These are phyloP conservation scores for Agrotis ipsilon DNA, from an alignment of 2,888 invertebrate genomes.

Conservation along the genomic window DNA sequence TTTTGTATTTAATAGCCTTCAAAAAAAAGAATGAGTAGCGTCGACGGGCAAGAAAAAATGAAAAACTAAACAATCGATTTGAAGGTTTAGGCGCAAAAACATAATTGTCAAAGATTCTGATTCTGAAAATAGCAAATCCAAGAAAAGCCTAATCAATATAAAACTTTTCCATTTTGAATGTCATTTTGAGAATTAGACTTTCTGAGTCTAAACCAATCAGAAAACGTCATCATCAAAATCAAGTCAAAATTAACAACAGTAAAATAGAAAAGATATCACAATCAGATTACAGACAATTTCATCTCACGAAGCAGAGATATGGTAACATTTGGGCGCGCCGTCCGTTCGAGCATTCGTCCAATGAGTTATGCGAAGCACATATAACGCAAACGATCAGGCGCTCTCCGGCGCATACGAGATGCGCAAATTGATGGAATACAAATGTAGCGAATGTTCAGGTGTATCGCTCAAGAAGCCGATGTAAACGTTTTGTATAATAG, in stretches of 20 bases:
- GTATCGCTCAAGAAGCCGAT: slow-evolving; percentile 52
- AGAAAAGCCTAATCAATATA: too few relatives aligned
- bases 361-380: slow-evolving; percentile 85
- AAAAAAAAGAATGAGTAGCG: too few relatives aligned
- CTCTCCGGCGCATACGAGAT: slow-evolving; percentile 84
- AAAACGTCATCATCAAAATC: not conserved
- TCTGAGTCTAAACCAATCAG: too few relatives aligned
- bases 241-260: not conserved
- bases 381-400: slow-evolving; percentile 80
- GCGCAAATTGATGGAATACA: slow-evolving; percentile 86
- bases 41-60: too few relatives aligned
- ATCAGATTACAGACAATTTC: slow-evolving; percentile 45
- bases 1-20: too few relatives aligned
- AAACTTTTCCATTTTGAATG: too few relatives aligned
- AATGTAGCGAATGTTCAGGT: slow-evolving; percentile 72
- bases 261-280: slow-evolving; percentile 32
- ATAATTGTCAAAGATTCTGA: too few relatives aligned
- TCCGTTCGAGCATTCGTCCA: slow-evolving; percentile 53
- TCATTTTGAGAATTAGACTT: too few relatives aligned
- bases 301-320: slow-evolving; percentile 55
- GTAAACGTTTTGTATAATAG: slow-evolving; percentile 37
- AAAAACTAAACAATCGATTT: too few relatives aligned
- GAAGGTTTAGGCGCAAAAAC: too few relatives aligned
- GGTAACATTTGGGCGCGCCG: slow-evolving; percentile 58
- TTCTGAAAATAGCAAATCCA: too few relatives aligned